phyloP scores from a whole-genome alignment of 2,113 vertebrate species.

The Macquaria australasica region DNA sequence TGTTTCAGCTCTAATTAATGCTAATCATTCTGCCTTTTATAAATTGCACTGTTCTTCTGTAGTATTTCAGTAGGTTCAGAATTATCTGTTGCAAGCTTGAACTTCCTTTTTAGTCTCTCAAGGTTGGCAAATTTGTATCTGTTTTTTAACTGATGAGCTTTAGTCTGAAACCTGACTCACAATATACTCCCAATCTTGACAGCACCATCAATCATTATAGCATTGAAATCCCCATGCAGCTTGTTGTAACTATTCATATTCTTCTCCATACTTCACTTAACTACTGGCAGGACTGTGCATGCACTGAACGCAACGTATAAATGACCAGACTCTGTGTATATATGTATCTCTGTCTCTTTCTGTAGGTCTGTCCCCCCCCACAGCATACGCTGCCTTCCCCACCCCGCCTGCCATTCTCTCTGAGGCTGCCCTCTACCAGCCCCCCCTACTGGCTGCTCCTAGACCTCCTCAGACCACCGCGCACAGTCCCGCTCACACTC shows the following conservation, averaged over 20 bases:
- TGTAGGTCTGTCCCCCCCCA: conserved; percentile 93
- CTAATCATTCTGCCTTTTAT: too few species aligned
- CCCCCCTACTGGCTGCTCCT: conserved; percentile 90
- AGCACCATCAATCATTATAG: not conserved
- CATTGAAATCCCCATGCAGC: not conserved
- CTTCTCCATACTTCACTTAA: not conserved
- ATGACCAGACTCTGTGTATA: not conserved
- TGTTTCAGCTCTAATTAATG: too few species aligned
- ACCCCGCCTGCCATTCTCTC: conserved; percentile 88
- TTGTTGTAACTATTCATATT: not conserved
- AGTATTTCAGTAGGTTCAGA: not conserved
- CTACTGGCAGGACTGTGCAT: not conserved
- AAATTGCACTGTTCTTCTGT: not conserved
- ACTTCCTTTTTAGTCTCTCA: not conserved
- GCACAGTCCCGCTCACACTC: conserved; percentile 85
- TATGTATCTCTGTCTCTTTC: not conserved
- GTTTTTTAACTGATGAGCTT: not conserved
- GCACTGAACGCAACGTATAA: not conserved
- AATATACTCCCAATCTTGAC: too few species aligned
- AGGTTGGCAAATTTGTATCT: too few species aligned
- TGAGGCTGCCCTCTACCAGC: conserved; percentile 92
- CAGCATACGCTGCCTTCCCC: conserved; percentile 92
- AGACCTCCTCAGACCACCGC: conserved; percentile 85
- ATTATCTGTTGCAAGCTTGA: too few species aligned
- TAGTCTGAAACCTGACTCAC: not conserved